Evolutionary conservation across 2,797 vertebrate species (phyloP).

Genomic region (Pyrocephalus nanus): DNA sequence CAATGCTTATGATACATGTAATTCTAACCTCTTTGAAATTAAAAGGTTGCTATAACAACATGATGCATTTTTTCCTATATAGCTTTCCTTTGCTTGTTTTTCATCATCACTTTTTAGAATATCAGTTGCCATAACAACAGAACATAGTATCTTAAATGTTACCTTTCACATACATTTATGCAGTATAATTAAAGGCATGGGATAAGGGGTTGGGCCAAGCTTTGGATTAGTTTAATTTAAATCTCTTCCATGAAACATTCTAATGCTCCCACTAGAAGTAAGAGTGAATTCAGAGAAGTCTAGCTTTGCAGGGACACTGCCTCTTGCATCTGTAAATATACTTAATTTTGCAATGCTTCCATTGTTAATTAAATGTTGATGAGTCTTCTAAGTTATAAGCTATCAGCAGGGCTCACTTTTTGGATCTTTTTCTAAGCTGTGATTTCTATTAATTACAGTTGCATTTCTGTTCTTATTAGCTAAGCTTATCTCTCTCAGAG

Average conservation of each 20-base stretch:
- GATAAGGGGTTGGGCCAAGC: neutral
- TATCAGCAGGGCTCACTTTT: neutral
- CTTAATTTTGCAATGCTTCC: neutral
- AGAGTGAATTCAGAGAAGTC: neutral
- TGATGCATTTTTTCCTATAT: neutral
- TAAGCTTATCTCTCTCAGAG: neutral
- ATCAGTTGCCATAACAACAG: slow-evolving; percentile 58
- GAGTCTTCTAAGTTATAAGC: neutral
- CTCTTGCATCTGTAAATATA: neutral
- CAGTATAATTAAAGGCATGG: neutral
- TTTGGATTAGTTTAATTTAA: neutral
- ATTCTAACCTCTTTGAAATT: neutral
- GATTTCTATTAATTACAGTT: slow-evolving; percentile 34
- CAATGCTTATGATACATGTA: neutral
- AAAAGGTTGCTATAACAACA: slow-evolving; percentile 38
- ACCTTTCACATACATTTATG: neutral
- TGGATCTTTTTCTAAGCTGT: slow-evolving; percentile 2
- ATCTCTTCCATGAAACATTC: neutral
- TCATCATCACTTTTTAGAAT: neutral
- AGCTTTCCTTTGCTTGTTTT: slow-evolving; percentile 20
- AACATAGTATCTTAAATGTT: neutral
- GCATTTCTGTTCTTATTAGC: slow-evolving; percentile 19
- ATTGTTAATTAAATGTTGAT: neutral
- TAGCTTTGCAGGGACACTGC: neutral
- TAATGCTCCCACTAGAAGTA: neutral